Conservation (phyloP, 2,797 vertebrate species). For the Pipistrellus pygmaeus region DNA sequence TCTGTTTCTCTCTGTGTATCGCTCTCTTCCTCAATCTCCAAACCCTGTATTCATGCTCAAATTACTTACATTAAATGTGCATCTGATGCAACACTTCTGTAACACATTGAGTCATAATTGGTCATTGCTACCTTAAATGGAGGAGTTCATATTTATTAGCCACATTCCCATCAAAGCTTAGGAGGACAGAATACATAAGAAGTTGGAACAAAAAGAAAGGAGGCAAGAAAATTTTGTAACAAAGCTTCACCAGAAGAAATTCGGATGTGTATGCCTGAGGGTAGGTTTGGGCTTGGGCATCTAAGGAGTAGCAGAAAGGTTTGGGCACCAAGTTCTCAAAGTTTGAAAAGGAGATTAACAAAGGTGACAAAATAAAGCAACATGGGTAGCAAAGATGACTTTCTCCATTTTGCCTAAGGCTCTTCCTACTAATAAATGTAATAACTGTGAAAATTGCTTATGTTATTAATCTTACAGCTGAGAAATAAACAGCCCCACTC, state of each 20-base stretch:
- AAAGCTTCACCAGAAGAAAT: background rate
- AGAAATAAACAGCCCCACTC: slow-evolving; percentile 23
- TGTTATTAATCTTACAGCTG: slow-evolving; percentile 63
- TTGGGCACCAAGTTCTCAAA: background rate
- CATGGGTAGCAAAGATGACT: slow-evolving; percentile 3
- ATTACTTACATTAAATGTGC: slow-evolving; percentile 34
- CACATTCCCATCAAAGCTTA: background rate
- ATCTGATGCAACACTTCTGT: background rate
- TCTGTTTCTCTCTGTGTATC: background rate
- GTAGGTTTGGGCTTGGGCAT: background rate
- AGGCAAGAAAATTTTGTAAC: background rate
- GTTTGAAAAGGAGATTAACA: slow-evolving; percentile 17
- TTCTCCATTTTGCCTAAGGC: slow-evolving; percentile 57
- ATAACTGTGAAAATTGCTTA: slow-evolving; percentile 50
- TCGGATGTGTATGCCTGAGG: background rate
- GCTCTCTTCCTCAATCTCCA: background rate
- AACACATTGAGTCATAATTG: slow-evolving; percentile 1
- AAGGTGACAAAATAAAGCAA: slow-evolving; percentile 45
- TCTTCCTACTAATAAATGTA: slow-evolving; percentile 43
- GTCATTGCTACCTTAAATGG: background rate
- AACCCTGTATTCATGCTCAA: background rate
- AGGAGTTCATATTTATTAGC: background rate
- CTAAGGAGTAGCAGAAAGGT: background rate
- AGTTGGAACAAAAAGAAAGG: background rate
- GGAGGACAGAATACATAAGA: background rate